These are phyloP conservation scores for Magallana nippona DNA, from an alignment of 2,888 invertebrate species.

Conservation along the genomic window DNA sequence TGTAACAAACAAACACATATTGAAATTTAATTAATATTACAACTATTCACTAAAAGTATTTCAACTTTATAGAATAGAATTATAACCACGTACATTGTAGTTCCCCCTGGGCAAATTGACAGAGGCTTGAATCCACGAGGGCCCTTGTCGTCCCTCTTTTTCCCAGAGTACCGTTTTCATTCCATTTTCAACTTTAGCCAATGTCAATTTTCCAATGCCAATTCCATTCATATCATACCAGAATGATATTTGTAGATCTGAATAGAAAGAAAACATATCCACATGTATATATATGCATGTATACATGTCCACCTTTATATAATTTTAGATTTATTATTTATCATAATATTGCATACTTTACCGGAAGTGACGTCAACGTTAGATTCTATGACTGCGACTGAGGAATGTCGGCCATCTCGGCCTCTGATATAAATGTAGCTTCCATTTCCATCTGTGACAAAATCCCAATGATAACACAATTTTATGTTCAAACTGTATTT, in stretches of 20 bases:
- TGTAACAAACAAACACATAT: no score
- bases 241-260: slow-evolving; percentile 41
- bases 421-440: slow-evolving; percentile 37
- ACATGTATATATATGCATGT: neutral
- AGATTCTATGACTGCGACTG: slow-evolving; percentile 14
- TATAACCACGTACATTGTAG: neutral
- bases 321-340: no score
- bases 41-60: neutral
- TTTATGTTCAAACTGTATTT: no score
- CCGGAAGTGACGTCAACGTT: neutral
- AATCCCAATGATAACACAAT: no score
- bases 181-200: slow-evolving; percentile 14
- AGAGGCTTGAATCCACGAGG: slow-evolving; percentile 24
- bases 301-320: no score
- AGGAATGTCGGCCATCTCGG: neutral
- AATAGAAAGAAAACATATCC: neutral
- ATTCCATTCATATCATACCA: slow-evolving; percentile 58
- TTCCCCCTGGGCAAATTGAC: slow-evolving; percentile 2
- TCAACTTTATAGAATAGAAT: neutral
- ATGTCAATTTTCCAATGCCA: slow-evolving; percentile 48
- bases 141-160: slow-evolving; percentile 35
- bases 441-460: slow-evolving; percentile 2
- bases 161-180: slow-evolving; percentile 20
- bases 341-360: neutral
- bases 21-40: no score